Conservation (phyloP, 2,113 vertebrate species). For the Apodemus sylvaticus region DNA sequence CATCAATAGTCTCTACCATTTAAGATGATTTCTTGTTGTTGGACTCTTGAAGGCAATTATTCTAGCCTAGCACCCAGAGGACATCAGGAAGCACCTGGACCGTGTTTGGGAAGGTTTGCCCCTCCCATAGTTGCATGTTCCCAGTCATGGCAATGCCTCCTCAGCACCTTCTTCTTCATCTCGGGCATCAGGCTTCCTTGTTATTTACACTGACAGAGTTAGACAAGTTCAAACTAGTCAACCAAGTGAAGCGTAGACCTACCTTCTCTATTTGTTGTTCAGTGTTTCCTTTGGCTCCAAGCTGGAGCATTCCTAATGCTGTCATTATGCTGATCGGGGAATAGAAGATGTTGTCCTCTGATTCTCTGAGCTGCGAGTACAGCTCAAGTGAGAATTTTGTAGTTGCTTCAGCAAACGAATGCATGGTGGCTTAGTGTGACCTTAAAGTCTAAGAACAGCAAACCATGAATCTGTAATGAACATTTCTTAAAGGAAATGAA, state of each 20-base stretch:
- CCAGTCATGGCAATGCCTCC: background rate
- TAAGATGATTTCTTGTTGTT: background rate
- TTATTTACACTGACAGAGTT: accelerated
- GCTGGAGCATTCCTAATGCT: slow-evolving; percentile 67
- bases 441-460: slow-evolving; percentile 5
- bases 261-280: slow-evolving; percentile 62
- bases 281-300: slow-evolving; percentile 68
- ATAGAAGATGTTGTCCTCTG: slow-evolving; percentile 66
- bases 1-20: background rate
- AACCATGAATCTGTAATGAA: background rate
- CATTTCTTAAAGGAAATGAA: background rate
- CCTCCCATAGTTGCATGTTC: background rate
- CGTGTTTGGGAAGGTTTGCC: too few relatives aligned
- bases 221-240: accelerated
- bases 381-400: slow-evolving; percentile 68
- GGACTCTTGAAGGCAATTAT: too few relatives aligned
- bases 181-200: accelerated
- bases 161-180: background rate
- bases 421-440: slow-evolving; percentile 9
- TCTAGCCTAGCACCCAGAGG: too few relatives aligned
- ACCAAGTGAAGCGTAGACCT: accelerated
- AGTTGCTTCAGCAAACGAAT: slow-evolving; percentile 57
- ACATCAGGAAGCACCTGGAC: accelerated
- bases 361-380: slow-evolving; percentile 62
- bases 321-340: slow-evolving; percentile 66